Evolutionary conservation across 2,888 invertebrate genomes (phyloP).

Genomic region (Apoderus coryli): DNA sequence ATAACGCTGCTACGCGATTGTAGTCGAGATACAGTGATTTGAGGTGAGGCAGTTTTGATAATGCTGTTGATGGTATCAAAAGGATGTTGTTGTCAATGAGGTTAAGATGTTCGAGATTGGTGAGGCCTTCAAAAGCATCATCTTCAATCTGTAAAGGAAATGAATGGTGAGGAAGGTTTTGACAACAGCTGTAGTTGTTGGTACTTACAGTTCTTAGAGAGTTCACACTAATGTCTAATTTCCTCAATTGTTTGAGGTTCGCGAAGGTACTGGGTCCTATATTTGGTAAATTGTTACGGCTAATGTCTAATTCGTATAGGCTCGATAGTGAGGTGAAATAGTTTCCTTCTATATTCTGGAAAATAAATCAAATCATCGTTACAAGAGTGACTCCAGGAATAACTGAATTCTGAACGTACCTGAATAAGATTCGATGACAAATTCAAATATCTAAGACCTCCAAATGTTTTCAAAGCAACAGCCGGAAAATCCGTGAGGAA

Average conservation of each 20-base stretch:
- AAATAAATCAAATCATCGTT: slow-evolving; percentile 3
- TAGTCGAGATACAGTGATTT: slow-evolving; percentile 65
- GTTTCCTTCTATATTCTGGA: slow-evolving; percentile 60
- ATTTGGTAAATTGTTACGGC: slow-evolving; percentile 70
- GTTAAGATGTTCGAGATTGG: slow-evolving; percentile 58
- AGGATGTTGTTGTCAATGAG: slow-evolving; percentile 80
- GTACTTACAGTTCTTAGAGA: slow-evolving; percentile 66
- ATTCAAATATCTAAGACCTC: slow-evolving; percentile 57
- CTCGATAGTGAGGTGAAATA: slow-evolving; percentile 51
- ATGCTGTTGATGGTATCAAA: slow-evolving; percentile 67
- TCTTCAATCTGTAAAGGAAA: slow-evolving; percentile 63
- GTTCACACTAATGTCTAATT: slow-evolving; percentile 73
- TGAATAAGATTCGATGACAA: slow-evolving; percentile 75
- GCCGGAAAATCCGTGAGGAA: slow-evolving; percentile 71
- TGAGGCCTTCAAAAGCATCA: slow-evolving; percentile 71
- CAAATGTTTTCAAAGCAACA: slow-evolving; percentile 57
- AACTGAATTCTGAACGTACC: slow-evolving; percentile 32
- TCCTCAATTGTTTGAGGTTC: slow-evolving; percentile 52
- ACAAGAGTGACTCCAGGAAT: background rate
- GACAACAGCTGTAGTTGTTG: no score
- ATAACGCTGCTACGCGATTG: slow-evolving; percentile 75
- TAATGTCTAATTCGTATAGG: slow-evolving; percentile 64
- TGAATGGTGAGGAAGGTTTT: no score
- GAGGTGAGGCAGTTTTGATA: slow-evolving; percentile 63
- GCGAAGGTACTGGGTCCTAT: slow-evolving; percentile 71